These are phyloP conservation scores for Oreocharis arfaki DNA, from an alignment of 2,113 vertebrate genomes.

Conservation along the genomic window DNA sequence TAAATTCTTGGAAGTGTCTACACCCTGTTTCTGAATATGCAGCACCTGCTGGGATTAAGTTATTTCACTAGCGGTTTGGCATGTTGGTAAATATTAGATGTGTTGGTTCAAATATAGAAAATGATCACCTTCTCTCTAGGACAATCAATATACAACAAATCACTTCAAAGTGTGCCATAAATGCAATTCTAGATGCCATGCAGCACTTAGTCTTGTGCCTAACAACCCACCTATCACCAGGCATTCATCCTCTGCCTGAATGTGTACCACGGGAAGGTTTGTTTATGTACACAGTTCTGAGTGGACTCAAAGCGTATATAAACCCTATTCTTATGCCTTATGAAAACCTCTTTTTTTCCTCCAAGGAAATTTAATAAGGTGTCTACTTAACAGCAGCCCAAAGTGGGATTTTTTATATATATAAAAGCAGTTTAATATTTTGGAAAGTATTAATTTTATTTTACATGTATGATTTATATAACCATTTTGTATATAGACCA, in stretches of 20 bases:
- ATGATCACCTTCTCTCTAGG: background rate
- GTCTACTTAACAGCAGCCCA: background rate
- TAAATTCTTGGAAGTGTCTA: background rate
- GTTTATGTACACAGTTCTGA: background rate
- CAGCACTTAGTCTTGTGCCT: background rate
- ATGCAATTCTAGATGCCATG: background rate
- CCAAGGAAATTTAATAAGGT: background rate
- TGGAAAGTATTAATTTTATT: background rate
- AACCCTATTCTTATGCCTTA: background rate
- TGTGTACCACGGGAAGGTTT: background rate
- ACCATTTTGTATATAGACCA: background rate
- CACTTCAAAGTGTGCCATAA: background rate
- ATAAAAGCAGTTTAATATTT: background rate
- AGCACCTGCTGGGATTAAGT: background rate
- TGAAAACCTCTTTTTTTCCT: background rate
- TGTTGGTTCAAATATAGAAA: background rate
- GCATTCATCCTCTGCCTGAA: conserved; percentile 4
- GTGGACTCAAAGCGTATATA: background rate
- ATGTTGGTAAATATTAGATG: background rate
- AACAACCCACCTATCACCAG: background rate
- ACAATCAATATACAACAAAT: conserved; percentile 32
- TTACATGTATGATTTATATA: background rate
- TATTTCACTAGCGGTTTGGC: background rate
- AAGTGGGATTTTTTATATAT: background rate
- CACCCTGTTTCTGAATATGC: background rate